phyloP scores from a whole-genome alignment of 2,888 invertebrate species.

The Ennomos erosarius region DNA sequence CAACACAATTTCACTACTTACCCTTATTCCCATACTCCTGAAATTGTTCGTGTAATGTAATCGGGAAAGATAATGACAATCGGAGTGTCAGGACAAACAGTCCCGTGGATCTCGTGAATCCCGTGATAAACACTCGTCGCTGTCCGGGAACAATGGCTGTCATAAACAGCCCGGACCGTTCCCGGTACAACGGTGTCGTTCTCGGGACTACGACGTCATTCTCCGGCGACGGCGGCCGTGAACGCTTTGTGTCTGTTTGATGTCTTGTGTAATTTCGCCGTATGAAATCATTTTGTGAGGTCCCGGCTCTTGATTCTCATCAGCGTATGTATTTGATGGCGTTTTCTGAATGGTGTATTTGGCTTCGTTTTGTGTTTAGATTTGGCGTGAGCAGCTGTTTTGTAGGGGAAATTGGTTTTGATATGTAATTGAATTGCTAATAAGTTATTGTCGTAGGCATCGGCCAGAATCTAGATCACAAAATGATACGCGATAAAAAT shows the following conservation, averaged over 20 bases:
- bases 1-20: neutral
- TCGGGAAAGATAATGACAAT: slow-evolving; percentile 42
- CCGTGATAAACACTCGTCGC: slow-evolving; percentile 41
- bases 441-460: neutral
- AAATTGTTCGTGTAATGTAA: slow-evolving; percentile 37
- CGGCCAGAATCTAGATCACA: no score
- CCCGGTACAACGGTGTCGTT: slow-evolving; percentile 16
- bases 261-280: slow-evolving; percentile 41
- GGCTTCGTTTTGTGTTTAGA: slow-evolving; percentile 11
- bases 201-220: slow-evolving; percentile 18
- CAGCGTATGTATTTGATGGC: slow-evolving; percentile 17
- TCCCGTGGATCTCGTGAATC: slow-evolving; percentile 7
- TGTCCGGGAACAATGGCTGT: slow-evolving; percentile 29
- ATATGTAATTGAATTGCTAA: slow-evolving; percentile 13
- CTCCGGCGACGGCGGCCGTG: slow-evolving; percentile 17
- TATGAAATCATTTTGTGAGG: slow-evolving; percentile 28
- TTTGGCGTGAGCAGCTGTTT: slow-evolving; percentile 13
- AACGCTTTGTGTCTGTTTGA: slow-evolving; percentile 41
- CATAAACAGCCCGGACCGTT: slow-evolving; percentile 19
- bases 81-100: slow-evolving; percentile 33
- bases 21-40: neutral
- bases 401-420: slow-evolving; percentile 11
- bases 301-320: slow-evolving; percentile 12
- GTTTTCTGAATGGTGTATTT: slow-evolving; percentile 4
- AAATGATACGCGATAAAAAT: no score